phyloP scores from a whole-genome alignment of 2,797 vertebrate species.

The Crocidura indochinensis region DNA sequence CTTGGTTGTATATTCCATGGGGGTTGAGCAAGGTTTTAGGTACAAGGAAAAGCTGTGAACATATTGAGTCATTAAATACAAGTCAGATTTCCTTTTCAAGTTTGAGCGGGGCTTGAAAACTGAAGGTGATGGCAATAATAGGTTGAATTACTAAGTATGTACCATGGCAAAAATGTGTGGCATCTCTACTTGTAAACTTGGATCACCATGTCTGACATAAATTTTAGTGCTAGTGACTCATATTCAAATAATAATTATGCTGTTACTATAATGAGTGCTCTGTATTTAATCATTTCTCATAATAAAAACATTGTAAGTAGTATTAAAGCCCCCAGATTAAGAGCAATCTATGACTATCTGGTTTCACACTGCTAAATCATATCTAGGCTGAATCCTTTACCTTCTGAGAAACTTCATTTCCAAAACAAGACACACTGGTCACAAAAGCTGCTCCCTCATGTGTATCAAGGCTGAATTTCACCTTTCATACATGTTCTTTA shows the following conservation, averaged over 20 bases:
- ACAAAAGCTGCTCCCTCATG: slow-evolving; percentile 7
- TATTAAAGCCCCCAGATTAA: slow-evolving; percentile 69
- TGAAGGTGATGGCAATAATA: slow-evolving; percentile 67
- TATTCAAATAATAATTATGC: slow-evolving; percentile 66
- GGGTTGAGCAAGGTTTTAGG: slow-evolving; percentile 47
- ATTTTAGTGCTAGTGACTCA: slow-evolving; percentile 70
- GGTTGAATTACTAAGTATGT: slow-evolving; percentile 70
- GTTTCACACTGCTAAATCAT: slow-evolving; percentile 56
- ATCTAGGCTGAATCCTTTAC: not conserved
- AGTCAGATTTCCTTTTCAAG: slow-evolving; percentile 76
- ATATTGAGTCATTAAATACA: slow-evolving; percentile 67
- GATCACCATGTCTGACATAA: slow-evolving; percentile 13
- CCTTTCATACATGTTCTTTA: not conserved
- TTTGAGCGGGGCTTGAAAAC: slow-evolving; percentile 68
- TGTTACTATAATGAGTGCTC: slow-evolving; percentile 59
- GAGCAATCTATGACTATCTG: slow-evolving; percentile 54
- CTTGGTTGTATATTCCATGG: slow-evolving; percentile 52
- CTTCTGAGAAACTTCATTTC: slow-evolving; percentile 37
- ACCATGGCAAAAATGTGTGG: slow-evolving; percentile 65
- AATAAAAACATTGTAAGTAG: slow-evolving; percentile 73
- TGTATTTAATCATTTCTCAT: slow-evolving; percentile 71
- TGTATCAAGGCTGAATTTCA: slow-evolving; percentile 7
- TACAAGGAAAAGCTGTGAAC: slow-evolving; percentile 66
- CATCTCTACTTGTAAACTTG: slow-evolving; percentile 71
- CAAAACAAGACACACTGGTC: slow-evolving; percentile 42